Percentiles rank a stretch among this genome's conserved stretches.
Evolutionary conservation across 2,888 invertebrate genomes (phyloP).

Genomic region (Spilosoma lubricipeda): DNA sequence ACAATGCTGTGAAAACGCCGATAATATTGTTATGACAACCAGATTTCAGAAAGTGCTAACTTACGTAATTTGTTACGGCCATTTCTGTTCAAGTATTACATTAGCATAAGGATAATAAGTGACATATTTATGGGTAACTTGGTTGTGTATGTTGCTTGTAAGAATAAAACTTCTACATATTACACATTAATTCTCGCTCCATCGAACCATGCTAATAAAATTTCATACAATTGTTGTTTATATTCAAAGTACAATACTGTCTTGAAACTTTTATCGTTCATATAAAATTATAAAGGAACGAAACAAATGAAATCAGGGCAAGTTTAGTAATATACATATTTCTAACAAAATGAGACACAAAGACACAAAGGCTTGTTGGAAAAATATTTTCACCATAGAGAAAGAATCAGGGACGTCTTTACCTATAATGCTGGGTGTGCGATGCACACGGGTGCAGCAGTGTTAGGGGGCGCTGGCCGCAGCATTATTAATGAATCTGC

Average conservation of each 20-base stretch:
- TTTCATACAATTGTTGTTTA: not conserved
- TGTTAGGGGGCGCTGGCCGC: too few relatives aligned
- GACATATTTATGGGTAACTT: constrained; percentile 4
- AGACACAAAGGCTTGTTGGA: not conserved
- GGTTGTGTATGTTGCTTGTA: not conserved
- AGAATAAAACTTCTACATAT: not conserved
- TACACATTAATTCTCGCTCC: not conserved
- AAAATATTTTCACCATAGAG: not conserved
- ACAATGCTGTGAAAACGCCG: constrained; percentile 23
- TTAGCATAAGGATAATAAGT: constrained; percentile 27
- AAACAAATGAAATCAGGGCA: not conserved
- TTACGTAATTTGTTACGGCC: constrained; percentile 16
- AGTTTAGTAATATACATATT: not conserved
- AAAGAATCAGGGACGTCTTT: too few relatives aligned
- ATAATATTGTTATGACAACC: constrained; percentile 30
- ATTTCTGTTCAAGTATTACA: constrained; percentile 17
- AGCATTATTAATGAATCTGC: too few relatives aligned
- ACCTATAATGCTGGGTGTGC: too few relatives aligned
- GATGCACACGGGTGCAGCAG: too few relatives aligned
- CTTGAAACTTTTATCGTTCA: not conserved
- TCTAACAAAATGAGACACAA: not conserved
- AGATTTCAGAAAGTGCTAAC: constrained; percentile 16
- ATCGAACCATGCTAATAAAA: not conserved
- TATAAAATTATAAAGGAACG: not conserved
- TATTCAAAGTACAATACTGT: not conserved